Evolutionary conservation across 2,888 invertebrate species (phyloP).

Genomic region (Isoperla grammatica): DNA sequence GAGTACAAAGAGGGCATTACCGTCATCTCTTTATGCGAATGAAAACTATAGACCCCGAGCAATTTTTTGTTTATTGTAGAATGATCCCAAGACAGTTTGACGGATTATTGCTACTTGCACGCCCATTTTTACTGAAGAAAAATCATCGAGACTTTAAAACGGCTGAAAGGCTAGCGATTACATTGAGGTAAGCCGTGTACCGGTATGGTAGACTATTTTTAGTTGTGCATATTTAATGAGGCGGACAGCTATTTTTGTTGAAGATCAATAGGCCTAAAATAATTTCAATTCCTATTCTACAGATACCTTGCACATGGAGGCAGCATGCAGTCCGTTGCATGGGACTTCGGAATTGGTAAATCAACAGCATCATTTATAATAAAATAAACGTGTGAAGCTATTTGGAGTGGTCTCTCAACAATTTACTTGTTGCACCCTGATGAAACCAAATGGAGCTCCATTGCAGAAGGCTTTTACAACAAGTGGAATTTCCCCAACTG

Average conservation of each 20-base stretch:
- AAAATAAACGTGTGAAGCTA: slow-evolving; percentile 8
- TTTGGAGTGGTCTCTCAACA: slow-evolving; percentile 18
- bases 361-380: slow-evolving; percentile 14
- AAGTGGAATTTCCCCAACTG: too few relatives aligned
- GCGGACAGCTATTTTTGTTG: too few relatives aligned
- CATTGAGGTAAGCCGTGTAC: slow-evolving; percentile 2
- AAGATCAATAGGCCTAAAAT: too few relatives aligned
- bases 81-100: not conserved
- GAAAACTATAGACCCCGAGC: not conserved
- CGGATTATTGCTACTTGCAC: too few relatives aligned
- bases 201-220: not conserved
- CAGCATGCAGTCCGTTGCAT: too few relatives aligned
- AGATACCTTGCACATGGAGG: slow-evolving; percentile 13
- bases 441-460: too few relatives aligned
- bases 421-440: slow-evolving; percentile 7
- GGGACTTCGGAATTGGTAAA: too few relatives aligned
- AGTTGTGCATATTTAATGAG: too few relatives aligned
- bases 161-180: not conserved
- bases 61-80: slow-evolving; percentile 11
- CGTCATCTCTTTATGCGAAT: slow-evolving; percentile 1
- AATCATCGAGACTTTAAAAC: too few relatives aligned
- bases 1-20: slow-evolving; percentile 11
- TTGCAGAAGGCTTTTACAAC: too few relatives aligned
- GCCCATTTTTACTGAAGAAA: too few relatives aligned
- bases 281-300: not conserved